Percentiles rank a stretch among this genome's conserved stretches.
Evolutionary conservation across 2,113 vertebrate species (phyloP).

Genomic region (Oceanodroma tethys): DNA sequence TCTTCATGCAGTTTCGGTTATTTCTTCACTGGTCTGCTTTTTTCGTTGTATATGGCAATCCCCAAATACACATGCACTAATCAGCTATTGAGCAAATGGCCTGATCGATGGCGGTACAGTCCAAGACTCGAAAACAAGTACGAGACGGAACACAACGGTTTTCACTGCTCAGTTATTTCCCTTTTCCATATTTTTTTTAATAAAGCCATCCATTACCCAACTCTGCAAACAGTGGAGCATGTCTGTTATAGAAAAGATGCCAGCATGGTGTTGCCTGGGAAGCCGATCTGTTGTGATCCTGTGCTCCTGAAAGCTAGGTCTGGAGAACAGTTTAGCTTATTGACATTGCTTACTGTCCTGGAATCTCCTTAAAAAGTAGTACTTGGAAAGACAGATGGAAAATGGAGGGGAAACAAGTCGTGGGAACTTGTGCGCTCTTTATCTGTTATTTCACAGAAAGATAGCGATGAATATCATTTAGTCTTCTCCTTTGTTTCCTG

Average conservation of each 20-base stretch:
- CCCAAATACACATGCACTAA: background rate
- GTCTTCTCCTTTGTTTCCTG: background rate
- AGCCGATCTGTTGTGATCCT: background rate
- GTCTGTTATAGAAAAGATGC: background rate
- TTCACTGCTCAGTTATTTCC: background rate
- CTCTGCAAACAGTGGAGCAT: background rate
- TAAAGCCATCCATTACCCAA: background rate
- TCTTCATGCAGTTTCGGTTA: background rate
- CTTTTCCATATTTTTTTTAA: background rate
- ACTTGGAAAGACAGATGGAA: background rate
- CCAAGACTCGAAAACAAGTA: background rate
- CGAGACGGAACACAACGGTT: background rate
- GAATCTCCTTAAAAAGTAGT: background rate
- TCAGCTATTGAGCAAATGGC: background rate
- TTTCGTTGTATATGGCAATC: rapidly evolving
- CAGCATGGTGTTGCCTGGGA: background rate
- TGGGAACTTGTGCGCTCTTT: rapidly evolving
- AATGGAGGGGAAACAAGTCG: background rate
- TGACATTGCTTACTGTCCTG: background rate
- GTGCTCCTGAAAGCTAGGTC: background rate
- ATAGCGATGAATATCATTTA: background rate
- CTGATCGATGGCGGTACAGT: background rate
- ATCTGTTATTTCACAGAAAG: background rate
- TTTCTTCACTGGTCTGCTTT: background rate
- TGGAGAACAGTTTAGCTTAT: background rate